Conservation (phyloP, 64 coral and sea anemone genomes). For the Actinia tenebrosa region DNA sequence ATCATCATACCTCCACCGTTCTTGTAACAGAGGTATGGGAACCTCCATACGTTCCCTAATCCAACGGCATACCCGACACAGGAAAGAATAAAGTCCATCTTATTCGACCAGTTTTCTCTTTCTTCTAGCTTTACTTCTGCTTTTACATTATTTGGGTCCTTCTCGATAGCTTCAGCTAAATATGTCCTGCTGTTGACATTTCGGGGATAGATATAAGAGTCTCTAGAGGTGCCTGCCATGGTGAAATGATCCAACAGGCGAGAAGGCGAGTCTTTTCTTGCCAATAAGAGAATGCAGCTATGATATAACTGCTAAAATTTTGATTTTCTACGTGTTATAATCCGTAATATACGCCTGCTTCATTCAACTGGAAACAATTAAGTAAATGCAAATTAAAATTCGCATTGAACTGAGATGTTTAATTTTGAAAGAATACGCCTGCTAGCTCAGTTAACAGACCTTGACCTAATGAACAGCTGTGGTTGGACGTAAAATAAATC, state of each 20-base stretch:
- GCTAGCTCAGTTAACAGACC: background rate
- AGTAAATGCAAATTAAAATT: background rate
- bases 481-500: background rate
- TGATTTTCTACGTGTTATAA: background rate
- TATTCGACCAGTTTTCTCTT: constrained; percentile 53
- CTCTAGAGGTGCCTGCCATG: background rate
- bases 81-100: constrained; percentile 55
- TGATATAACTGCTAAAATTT: too few relatives aligned
- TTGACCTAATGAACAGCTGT: background rate
- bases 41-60: constrained; percentile 69
- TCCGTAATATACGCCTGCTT: background rate
- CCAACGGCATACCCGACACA: constrained; percentile 72
- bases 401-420: background rate
- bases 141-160: background rate
- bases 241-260: background rate
- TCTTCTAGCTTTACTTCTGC: constrained; percentile 28
- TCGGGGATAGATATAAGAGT: background rate
- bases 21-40: constrained; percentile 63
- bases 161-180: constrained; percentile 16
- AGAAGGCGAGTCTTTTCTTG: background rate
- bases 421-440: background rate
- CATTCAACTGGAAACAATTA: background rate
- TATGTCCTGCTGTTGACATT: constrained; percentile 14
- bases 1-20: constrained; percentile 63
- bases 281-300: background rate